Conservation (phyloP, 2,113 vertebrate species). For the Vidua macroura region DNA sequence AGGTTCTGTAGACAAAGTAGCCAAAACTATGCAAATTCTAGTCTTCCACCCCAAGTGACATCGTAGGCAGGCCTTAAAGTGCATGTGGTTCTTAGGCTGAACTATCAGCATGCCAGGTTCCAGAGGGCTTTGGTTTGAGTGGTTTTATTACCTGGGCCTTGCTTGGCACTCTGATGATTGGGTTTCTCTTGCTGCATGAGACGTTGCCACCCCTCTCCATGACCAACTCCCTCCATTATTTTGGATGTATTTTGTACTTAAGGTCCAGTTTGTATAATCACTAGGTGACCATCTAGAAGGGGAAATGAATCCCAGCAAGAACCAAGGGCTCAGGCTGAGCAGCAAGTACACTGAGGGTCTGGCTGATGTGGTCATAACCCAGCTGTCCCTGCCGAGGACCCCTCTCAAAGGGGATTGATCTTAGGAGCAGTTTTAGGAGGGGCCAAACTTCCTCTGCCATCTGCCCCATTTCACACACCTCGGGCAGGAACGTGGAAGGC, state of each 20-base stretch:
- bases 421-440: background rate
- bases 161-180: background rate
- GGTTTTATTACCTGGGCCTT: background rate
- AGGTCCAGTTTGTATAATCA: background rate
- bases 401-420: background rate
- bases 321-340: background rate
- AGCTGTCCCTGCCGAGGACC: background rate
- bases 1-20: background rate
- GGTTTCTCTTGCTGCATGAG: background rate
- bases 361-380: background rate
- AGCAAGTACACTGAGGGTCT: background rate
- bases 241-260: background rate
- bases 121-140: background rate
- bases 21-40: background rate
- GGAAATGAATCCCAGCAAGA: background rate
- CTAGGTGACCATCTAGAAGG: background rate
- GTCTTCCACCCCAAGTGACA: background rate
- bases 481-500: background rate
- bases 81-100: background rate
- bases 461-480: background rate
- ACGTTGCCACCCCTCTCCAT: background rate
- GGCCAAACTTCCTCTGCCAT: background rate
- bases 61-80: background rate
- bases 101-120: background rate
- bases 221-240: background rate